A percentile compares a stretch with the other conserved stretches of the same genome.
Conservation (phyloP, 2,888 invertebrate genomes). For the Blastobasis lacticolella region DNA sequence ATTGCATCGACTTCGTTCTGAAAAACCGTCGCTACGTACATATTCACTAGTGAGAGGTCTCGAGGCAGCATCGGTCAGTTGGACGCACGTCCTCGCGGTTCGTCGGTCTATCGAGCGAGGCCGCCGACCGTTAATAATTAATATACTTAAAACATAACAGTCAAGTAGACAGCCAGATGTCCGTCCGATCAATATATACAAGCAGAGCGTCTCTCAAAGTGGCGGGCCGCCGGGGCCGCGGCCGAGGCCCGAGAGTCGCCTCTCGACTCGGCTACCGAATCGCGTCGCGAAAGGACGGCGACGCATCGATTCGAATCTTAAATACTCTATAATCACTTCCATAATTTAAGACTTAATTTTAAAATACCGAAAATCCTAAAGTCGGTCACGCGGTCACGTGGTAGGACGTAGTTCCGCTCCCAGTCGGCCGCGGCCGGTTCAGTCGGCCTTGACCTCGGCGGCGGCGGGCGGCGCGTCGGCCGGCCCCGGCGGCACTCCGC, state of each 20-base stretch:
- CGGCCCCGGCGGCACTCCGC: conserved; percentile 27
- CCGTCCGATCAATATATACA: conserved; percentile 61
- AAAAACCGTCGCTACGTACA: conserved; percentile 60
- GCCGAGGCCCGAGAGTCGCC: conserved; percentile 18
- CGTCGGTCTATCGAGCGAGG: conserved; percentile 37
- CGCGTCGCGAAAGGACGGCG: conserved; percentile 22
- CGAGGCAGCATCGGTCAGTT: conserved; percentile 58
- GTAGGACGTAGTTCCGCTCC: conserved; percentile 16
- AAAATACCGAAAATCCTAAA: conserved; percentile 58
- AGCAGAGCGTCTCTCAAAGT: conserved; percentile 44
- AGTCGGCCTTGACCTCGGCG: conserved; percentile 43
- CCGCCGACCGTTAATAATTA: conserved; percentile 38
- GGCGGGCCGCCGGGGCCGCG: conserved; percentile 24
- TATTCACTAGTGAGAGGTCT: conserved; percentile 71
- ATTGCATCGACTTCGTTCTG: conserved; percentile 63
- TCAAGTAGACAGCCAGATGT: conserved; percentile 59
- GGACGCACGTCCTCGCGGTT: conserved; percentile 44
- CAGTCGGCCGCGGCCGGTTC: conserved; percentile 13
- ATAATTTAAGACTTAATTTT: conserved; percentile 67
- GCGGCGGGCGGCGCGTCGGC: conserved; percentile 36
- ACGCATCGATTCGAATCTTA: conserved; percentile 38
- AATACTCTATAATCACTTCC: conserved; percentile 62
- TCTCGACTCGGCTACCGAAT: conserved; percentile 17
- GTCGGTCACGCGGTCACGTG: conserved; percentile 23
- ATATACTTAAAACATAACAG: conserved; percentile 68